Conservation (phyloP, 2,888 invertebrate genomes). For the Aphidoletes aphidimyza region DNA sequence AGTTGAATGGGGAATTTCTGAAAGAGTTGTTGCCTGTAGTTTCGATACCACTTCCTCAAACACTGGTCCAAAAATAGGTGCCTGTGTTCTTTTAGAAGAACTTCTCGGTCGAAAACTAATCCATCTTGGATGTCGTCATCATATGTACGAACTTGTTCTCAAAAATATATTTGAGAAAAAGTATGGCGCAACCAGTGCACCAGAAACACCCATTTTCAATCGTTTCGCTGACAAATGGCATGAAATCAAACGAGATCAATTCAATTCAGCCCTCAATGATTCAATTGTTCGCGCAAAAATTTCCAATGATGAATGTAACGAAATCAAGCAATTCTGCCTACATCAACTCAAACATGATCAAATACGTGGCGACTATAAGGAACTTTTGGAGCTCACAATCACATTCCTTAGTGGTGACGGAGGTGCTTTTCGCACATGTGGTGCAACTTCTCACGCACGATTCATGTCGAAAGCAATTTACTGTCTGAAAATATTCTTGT, state of each 20-base stretch:
- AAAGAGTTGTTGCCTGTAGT: neutral
- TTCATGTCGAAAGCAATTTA: neutral
- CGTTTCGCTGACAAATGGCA: neutral
- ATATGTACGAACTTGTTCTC: neutral
- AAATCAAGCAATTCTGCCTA: too few relatives aligned
- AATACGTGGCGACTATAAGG: too few relatives aligned
- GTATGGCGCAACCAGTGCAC: neutral
- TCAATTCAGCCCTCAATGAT: too few relatives aligned
- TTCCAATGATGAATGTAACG: too few relatives aligned
- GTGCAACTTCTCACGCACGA: neutral
- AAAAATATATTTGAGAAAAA: neutral
- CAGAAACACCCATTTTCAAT: neutral
- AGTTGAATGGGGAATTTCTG: slow-evolving; percentile 4
- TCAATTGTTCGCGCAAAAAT: too few relatives aligned
- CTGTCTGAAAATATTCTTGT: neutral
- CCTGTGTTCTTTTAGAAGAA: too few relatives aligned
- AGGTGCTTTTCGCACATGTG: neutral
- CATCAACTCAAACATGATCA: too few relatives aligned
- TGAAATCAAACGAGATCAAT: neutral
- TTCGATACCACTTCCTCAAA: neutral
- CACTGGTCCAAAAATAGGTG: neutral
- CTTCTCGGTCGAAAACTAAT: too few relatives aligned
- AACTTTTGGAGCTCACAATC: too few relatives aligned
- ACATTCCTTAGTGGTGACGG: neutral
- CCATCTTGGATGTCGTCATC: too few relatives aligned